Base-by-base conservation (phyloP, 1,140 invertebrate genomes). In the Diabrotica undecimpunctata region DNA sequence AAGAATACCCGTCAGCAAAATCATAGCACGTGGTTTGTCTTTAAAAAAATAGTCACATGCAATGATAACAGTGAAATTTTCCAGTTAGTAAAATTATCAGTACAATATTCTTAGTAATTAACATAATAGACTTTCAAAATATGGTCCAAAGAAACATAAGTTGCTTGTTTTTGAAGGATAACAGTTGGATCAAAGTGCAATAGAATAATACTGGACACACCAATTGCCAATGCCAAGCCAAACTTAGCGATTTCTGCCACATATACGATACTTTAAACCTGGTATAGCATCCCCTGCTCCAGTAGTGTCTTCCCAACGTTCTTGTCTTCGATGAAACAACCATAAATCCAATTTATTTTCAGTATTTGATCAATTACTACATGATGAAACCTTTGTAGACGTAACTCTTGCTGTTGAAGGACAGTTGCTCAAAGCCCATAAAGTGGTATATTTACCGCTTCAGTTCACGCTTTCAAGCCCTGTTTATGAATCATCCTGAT, bases 361-460 rank as follows among this genome's bases (percentile, higher is more conserved):
- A 69, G 92, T 94, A 72, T 95, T 96, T 79, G 92, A 95, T 80
- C 91, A 94, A 80, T 82, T 96, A 66, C 81, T 95, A 53, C 91
- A 94, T 79, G 91, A 91, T 74, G 93, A 95, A 80, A 90, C 91
- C 70, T 94, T 96, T 80, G 94, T 94, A 67, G 94, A 97, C 80
- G 94, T 96, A 54, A 97, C 94, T 59, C 81, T 97, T 74, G 94
- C 94, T 64, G 93, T 95, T 62, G 94, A 96, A 76, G 94, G 94
- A 55, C 89, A 93, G 76, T 84, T 92, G 73, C 84, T 96, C 62
- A 92, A 91, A 81, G 94, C 94, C 72, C 94, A 97, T 81, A 96
- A 96, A 82, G 93, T 97, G 88, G 93, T 97, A 54, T n/a, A n/a
- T n/a, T 82, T 97, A 68, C 95, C 93, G 94, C 94, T 96, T 94